Evolutionary conservation across 2,888 invertebrate genomes (phyloP).

Genomic region (Drosophila emarginata): DNA sequence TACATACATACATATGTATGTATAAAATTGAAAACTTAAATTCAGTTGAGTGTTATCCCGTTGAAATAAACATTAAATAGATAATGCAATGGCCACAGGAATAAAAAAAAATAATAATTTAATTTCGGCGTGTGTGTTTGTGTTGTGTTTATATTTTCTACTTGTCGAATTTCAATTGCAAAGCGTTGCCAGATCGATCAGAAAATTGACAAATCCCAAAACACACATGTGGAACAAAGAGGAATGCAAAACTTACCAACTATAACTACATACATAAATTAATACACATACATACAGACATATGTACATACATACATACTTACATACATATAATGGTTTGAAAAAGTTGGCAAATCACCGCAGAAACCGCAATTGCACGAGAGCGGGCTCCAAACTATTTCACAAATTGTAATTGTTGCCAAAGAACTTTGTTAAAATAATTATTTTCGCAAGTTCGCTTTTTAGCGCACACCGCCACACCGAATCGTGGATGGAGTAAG

Average conservation of each 20-base stretch:
- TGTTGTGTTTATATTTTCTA: not conserved
- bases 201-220: slow-evolving; percentile 46
- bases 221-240: slow-evolving; percentile 49
- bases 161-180: not conserved
- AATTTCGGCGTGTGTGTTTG: not conserved
- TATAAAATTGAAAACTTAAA: no score
- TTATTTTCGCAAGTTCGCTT: slow-evolving; percentile 59
- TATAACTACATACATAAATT: slow-evolving; percentile 26
- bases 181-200: slow-evolving; percentile 14
- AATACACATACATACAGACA: not conserved
- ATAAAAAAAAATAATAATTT: not conserved
- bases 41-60: no score
- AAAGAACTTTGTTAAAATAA: slow-evolving; percentile 70
- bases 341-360: slow-evolving; percentile 57
- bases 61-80: no score
- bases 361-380: slow-evolving; percentile 66
- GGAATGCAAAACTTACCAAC: slow-evolving; percentile 55
- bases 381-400: slow-evolving; percentile 58
- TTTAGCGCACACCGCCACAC: slow-evolving; percentile 36
- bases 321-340: not conserved
- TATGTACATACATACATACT: slow-evolving; percentile 31
- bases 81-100: no score
- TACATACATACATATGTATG: no score
- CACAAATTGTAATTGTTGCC: slow-evolving; percentile 54
- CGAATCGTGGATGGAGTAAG: not conserved